phyloP scores from a whole-genome alignment of 2,888 invertebrate species.

The Erebia aethiops region DNA sequence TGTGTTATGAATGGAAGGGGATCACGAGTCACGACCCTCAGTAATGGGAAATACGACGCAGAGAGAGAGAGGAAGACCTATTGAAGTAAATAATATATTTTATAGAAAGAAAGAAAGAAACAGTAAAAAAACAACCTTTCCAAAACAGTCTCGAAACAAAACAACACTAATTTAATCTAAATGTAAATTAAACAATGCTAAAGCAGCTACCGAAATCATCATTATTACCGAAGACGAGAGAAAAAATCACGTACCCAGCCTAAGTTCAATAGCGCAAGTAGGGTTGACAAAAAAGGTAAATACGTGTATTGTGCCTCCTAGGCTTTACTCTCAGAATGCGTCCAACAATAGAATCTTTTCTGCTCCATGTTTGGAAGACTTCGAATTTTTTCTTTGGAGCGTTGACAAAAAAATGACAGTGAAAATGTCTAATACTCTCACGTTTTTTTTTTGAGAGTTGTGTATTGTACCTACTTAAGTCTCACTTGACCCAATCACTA shows the following conservation, averaged over 20 bases:
- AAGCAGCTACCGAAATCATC: conserved; percentile 29
- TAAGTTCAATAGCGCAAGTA: conserved; percentile 55
- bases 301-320: conserved; percentile 68
- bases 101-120: too few relatives aligned
- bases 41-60: too few relatives aligned
- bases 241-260: conserved; percentile 45
- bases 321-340: conserved; percentile 73
- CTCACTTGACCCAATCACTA: background rate
- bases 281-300: conserved; percentile 71
- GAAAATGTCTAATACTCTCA: conserved; percentile 20
- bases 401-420: conserved; percentile 51
- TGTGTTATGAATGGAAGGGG: too few relatives aligned
- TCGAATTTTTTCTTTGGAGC: conserved; percentile 64
- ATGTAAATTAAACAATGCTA: conserved; percentile 32
- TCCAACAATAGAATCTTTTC: conserved; percentile 76
- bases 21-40: too few relatives aligned
- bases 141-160: background rate
- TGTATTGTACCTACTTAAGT: too few relatives aligned
- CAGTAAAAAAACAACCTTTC: conserved; percentile 9
- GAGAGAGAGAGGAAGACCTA: too few relatives aligned
- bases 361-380: conserved; percentile 73
- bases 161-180: background rate
- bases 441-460: background rate
- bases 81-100: too few relatives aligned
- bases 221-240: conserved; percentile 43